phyloP scores from a whole-genome alignment of 2,888 invertebrate species.

The Sepiola atlantica region DNA sequence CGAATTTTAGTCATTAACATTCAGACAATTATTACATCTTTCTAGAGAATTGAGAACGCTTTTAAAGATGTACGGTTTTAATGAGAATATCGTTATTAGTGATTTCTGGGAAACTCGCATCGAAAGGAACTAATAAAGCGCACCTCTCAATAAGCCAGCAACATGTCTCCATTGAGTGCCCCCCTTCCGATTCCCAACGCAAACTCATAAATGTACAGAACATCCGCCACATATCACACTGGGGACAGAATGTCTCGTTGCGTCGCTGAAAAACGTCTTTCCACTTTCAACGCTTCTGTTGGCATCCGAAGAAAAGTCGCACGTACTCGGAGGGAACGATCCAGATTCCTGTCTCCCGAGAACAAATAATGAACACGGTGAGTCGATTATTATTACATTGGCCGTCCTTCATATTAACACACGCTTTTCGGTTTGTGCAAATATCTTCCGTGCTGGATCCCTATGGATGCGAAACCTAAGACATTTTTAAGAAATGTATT shows the following conservation, averaged over 20 bases:
- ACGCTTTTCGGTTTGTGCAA: not conserved
- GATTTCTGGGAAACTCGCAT: not conserved
- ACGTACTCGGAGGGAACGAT: not conserved
- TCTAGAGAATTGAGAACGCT: not conserved
- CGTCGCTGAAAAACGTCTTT: not conserved
- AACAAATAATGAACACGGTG: not conserved
- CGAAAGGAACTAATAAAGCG: not conserved
- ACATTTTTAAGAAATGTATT: too few relatives aligned
- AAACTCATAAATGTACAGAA: not conserved
- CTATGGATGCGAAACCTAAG: too few relatives aligned
- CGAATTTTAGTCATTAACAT: not conserved
- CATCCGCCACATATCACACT: too few relatives aligned
- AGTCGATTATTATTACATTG: not conserved
- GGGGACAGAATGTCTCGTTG: not conserved
- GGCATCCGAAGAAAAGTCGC: not conserved
- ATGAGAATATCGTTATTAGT: not conserved
- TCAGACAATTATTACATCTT: not conserved
- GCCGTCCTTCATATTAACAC: not conserved
- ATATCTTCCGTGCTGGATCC: too few relatives aligned
- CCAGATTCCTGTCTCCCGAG: not conserved
- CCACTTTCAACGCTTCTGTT: not conserved
- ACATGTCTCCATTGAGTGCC: not conserved
- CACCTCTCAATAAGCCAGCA: not conserved
- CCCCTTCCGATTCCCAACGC: not conserved
- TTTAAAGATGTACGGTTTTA: not conserved